These are phyloP conservation scores for Dryobotodes eremita DNA, from an alignment of 2,888 invertebrate genomes.

Conservation along the genomic window DNA sequence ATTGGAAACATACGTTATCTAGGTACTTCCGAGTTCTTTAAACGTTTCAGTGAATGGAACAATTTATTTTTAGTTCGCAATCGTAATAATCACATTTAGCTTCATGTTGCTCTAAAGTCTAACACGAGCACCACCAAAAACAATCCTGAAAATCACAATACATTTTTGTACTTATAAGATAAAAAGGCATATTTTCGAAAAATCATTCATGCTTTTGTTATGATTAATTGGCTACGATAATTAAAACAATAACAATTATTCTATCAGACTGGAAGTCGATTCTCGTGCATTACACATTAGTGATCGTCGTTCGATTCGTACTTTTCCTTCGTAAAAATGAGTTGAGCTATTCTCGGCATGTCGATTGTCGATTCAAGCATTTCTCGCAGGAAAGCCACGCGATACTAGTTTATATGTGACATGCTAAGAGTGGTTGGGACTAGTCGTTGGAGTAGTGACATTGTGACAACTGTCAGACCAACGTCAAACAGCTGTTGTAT, in stretches of 20 bases:
- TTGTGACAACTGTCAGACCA: too few relatives aligned
- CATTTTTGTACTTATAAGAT: not conserved
- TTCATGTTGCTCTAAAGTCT: not conserved
- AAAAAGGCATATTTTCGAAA: not conserved
- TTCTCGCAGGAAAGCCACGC: too few relatives aligned
- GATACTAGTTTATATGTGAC: too few relatives aligned
- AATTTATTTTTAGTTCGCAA: not conserved
- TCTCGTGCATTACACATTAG: too few relatives aligned
- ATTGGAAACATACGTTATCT: constrained; percentile 23
- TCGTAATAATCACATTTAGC: not conserved
- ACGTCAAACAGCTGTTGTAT: too few relatives aligned
- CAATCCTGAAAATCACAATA: not conserved
- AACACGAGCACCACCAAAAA: not conserved
- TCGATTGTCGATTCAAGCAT: too few relatives aligned
- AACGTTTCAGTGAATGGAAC: not conserved
- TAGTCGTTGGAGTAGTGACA: too few relatives aligned
- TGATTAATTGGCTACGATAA: not conserved
- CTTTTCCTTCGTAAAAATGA: too few relatives aligned
- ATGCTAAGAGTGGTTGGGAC: too few relatives aligned
- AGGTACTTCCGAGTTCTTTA: not conserved
- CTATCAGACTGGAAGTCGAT: not conserved
- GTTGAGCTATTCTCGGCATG: too few relatives aligned
- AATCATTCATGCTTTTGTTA: too few relatives aligned
- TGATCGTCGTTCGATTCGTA: too few relatives aligned
- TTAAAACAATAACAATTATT: not conserved